phyloP scores from a whole-genome alignment of 2,888 invertebrate genomes.

The Drosophila glabriapex region DNA sequence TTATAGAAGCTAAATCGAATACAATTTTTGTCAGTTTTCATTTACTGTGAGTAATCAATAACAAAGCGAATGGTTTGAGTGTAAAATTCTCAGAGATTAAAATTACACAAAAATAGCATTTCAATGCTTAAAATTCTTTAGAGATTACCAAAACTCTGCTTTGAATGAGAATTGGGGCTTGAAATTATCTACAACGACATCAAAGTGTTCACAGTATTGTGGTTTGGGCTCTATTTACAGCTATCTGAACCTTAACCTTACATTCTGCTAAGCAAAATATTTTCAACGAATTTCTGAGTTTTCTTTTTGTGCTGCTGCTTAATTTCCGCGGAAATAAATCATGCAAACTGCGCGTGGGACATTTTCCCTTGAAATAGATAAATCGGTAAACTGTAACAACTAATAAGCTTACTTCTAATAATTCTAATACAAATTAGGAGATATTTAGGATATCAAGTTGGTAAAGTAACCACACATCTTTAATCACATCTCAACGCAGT shows the following conservation, averaged over 20 bases:
- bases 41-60: neutral
- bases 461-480: neutral
- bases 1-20: neutral
- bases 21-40: neutral
- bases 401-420: neutral
- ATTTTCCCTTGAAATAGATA: neutral
- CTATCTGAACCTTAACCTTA: neutral
- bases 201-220: neutral
- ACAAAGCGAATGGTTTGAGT: neutral
- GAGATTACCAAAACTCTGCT: neutral
- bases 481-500: neutral
- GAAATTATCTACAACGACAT: neutral
- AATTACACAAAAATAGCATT: neutral
- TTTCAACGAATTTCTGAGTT: neutral
- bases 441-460: neutral
- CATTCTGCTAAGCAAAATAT: neutral
- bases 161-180: neutral
- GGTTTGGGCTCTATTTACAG: neutral
- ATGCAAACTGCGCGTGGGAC: neutral
- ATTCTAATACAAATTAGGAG: neutral
- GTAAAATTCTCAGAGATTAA: neutral
- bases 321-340: neutral
- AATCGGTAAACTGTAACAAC: neutral
- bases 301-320: neutral
- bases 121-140: neutral